A percentile compares a stretch with the other conserved stretches of the same genome.
These are phyloP conservation scores for Ericerus pela DNA, from an alignment of 1,140 invertebrate genomes.

Conservation along the genomic window DNA sequence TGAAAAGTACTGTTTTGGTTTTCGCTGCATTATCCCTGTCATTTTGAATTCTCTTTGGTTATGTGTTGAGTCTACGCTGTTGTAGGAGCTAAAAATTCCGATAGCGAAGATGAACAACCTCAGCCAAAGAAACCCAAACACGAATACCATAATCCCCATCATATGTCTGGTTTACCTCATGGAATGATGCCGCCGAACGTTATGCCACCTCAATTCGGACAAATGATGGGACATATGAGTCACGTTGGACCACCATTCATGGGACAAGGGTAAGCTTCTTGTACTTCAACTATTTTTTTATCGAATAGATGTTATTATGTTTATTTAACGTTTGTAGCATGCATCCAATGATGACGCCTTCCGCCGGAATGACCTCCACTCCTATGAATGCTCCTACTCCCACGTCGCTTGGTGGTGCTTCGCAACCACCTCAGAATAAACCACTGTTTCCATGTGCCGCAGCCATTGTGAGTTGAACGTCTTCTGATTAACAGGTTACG, in stretches of 20 bases:
- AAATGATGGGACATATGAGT: constrained; percentile 55
- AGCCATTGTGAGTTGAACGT: constrained; percentile 30
- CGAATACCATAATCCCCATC: constrained; percentile 35
- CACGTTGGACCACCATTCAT: constrained; percentile 51
- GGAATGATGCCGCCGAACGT: constrained; percentile 36
- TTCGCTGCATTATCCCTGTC: too few species aligned
- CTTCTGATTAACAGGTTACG: too few species aligned
- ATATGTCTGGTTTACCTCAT: constrained; percentile 38
- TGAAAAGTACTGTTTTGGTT: too few species aligned
- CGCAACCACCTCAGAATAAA: constrained; percentile 29
- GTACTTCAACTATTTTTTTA: not conserved
- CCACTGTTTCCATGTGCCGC: constrained; percentile 62
- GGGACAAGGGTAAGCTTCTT: constrained; percentile 35
- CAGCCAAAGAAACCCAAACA: constrained; percentile 51
- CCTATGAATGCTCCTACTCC: constrained; percentile 36
- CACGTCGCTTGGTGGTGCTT: constrained; percentile 24
- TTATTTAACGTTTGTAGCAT: constrained; percentile 32
- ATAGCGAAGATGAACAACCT: constrained; percentile 61
- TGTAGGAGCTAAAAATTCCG: constrained; percentile 36
- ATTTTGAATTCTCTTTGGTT: too few species aligned
- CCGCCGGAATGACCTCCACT: constrained; percentile 38
- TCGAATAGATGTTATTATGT: not conserved
- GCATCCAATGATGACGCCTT: constrained; percentile 27
- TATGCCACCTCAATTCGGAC: constrained; percentile 41
- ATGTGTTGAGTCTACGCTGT: constrained; percentile 25